A percentile compares a stretch with the other conserved stretches of the same genome.
Evolutionary conservation across 2,888 invertebrate genomes (phyloP).

Genomic region (Eilema depressum): DNA sequence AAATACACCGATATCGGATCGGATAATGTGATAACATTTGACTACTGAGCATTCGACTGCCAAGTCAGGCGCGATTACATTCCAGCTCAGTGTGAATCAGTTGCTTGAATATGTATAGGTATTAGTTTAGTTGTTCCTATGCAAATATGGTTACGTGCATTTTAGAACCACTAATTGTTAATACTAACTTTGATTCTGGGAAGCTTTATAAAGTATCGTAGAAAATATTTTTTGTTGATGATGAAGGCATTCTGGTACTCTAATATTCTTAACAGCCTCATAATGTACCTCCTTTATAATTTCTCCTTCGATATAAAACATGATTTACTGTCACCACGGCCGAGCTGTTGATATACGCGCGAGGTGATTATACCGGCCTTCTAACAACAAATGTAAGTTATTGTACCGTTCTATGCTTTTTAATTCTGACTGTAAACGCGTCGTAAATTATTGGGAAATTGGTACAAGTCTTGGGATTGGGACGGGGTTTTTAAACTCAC

Average conservation of each 20-base stretch:
- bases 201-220: no score
- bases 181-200: no score
- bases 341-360: slow-evolving; percentile 19
- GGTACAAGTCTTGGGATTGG: neutral
- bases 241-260: neutral
- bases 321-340: slow-evolving; percentile 11
- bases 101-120: no score
- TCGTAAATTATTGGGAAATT: slow-evolving; percentile 43
- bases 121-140: neutral
- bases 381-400: slow-evolving; percentile 27
- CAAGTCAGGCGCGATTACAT: no score
- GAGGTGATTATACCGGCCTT: slow-evolving; percentile 24
- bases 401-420: slow-evolving; percentile 35
- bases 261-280: slow-evolving; percentile 1
- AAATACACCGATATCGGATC: no score
- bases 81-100: no score
- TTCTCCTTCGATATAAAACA: slow-evolving; percentile 9
- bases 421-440: slow-evolving; percentile 51
- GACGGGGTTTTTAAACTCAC: neutral
- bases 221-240: neutral
- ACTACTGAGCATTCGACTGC: no score
- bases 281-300: slow-evolving; percentile 10
- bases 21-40: no score
- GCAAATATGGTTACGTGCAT: neutral
- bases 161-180: no score